Evolutionary conservation across 1,140 invertebrate genomes (phyloP).

Genomic region (Thaumatotibia leucotreta): DNA sequence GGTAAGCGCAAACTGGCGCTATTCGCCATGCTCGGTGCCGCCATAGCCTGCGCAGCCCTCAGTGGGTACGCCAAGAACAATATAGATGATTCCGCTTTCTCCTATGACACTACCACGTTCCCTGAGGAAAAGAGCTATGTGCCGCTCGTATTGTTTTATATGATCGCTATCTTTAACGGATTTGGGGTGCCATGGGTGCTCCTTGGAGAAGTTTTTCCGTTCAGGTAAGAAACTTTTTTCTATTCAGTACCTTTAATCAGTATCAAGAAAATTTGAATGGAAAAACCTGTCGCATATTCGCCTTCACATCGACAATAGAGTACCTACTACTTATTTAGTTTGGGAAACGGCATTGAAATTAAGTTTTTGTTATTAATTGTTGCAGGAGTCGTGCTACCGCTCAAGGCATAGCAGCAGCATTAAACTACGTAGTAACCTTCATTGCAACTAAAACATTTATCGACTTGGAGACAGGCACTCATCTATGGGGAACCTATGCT

Average conservation of each 20-base stretch:
- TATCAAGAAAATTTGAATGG: too few species aligned
- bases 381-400: conserved; percentile 76
- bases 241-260: too few species aligned
- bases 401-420: conserved; percentile 77
- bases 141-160: conserved; percentile 49
- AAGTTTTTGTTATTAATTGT: conserved; percentile 26
- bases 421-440: conserved; percentile 79
- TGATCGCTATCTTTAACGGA: conserved; percentile 46
- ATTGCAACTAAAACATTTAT: conserved; percentile 80
- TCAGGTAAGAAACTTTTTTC: conserved; percentile 43
- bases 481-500: conserved; percentile 78
- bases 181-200: conserved; percentile 56
- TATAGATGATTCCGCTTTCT: conserved; percentile 43
- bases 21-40: conserved; percentile 38
- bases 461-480: conserved; percentile 68
- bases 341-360: too few species aligned
- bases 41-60: conserved; percentile 35
- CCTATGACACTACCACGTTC: conserved; percentile 51
- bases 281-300: too few species aligned
- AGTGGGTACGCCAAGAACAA: conserved; percentile 44
- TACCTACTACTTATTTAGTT: too few species aligned
- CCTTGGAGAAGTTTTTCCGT: conserved; percentile 65
- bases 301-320: too few species aligned
- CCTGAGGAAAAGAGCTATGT: conserved; percentile 43
- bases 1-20: conserved; percentile 60